Evolutionary conservation across 2,113 vertebrate species (phyloP).

Genomic region (Siphamia tubifer): DNA sequence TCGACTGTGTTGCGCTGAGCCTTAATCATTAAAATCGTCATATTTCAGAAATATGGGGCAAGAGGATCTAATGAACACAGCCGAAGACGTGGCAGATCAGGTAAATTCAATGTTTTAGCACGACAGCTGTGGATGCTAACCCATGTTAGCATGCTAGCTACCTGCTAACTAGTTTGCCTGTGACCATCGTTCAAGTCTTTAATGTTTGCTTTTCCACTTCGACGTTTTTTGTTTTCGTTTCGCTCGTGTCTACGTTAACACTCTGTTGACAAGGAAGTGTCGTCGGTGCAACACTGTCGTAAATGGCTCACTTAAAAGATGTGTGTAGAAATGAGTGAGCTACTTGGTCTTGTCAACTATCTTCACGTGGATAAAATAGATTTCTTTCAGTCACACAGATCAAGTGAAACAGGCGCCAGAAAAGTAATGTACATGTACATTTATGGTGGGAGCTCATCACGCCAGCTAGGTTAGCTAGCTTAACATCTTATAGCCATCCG

Average conservation of each 20-base stretch:
- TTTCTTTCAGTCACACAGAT: neutral
- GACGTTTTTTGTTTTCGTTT: neutral
- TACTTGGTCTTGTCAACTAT: conserved; percentile 17
- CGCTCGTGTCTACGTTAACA: neutral
- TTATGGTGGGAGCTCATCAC: neutral
- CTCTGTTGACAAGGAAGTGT: rapidly evolving
- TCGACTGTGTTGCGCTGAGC: neutral
- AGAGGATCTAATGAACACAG: conserved; percentile 81
- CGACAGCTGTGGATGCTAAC: conserved; percentile 20
- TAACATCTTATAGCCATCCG: neutral
- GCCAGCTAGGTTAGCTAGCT: neutral
- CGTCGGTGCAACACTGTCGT: rapidly evolving
- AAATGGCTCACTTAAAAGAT: neutral
- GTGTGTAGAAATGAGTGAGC: neutral
- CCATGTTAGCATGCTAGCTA: conserved; percentile 55
- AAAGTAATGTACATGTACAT: neutral
- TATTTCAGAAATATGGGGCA: conserved; percentile 73
- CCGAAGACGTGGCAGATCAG: conserved; percentile 84
- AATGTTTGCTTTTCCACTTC: neutral
- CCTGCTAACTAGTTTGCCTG: conserved; percentile 33
- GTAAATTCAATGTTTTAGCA: conserved; percentile 62
- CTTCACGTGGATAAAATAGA: neutral
- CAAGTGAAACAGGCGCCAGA: neutral
- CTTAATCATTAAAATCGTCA: neutral
- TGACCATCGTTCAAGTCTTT: neutral